Evolutionary conservation across 1,140 invertebrate species (phyloP), one percentile per base, ranked within the genome.

Genomic region (Bursaphelenchus mucronatus): DNA sequence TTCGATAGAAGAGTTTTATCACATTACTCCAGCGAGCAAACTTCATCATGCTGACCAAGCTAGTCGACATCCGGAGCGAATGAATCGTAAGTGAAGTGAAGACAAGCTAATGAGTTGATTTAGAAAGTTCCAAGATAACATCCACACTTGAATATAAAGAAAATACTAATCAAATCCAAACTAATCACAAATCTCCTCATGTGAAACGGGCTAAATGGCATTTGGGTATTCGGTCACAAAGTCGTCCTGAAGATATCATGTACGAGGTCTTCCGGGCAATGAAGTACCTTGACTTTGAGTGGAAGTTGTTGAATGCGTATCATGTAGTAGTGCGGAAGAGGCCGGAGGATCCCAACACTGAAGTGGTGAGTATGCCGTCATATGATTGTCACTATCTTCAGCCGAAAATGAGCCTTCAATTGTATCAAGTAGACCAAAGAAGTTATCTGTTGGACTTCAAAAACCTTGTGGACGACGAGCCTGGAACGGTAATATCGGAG

Each of bases 221-320:
- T 87, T 85, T 99, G 74, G 88, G 87, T 82, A 99, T 99, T 69
- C 86, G 96, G 67, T 98, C 94, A 11, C 96, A 99, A 83, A 97
- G 92, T 78, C 95, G 95, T 51, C 78, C 77, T 10, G 91, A 94
- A 79, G 96, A 99, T 83, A 99, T 99, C 19, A 99, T 99, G 96
- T 90, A 94, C 82, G 96, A 99, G 86, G 95, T 99, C 1, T 99
- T 96, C 82, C 86, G 93, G 71, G 95, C 95, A 13, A 98, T 99
- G 95, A 97, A 97, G 83, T 88, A 90, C 8, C 85, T 98, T 11
- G 89, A 93, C 84, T 97, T 96, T 85, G 89, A 76, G 52, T 78
- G 76, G 95, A 97, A 97, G 84, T 89, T 96, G 44, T 90, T 98
- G 58, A 98, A 97, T 84, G 89, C 92, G 64, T 92, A 92, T 81